Base-by-base conservation (phyloP, 2,797 vertebrate genomes). In the Enteromius paludinosus region DNA sequence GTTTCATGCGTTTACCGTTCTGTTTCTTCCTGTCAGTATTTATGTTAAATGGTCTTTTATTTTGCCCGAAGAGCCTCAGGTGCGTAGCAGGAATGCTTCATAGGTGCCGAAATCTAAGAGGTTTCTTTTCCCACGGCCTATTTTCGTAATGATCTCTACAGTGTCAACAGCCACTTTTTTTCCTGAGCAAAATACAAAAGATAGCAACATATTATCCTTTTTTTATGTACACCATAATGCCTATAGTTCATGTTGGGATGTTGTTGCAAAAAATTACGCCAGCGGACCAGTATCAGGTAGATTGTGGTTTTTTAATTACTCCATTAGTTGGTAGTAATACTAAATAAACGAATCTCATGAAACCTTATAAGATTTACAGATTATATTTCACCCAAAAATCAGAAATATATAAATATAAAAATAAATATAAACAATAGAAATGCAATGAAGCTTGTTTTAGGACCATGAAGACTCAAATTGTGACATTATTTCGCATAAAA, bases 1-100 rank as follows among this genome's bases (percentile, higher is more conserved):
- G 84, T 74, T 70, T 83, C 73, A 88, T 84, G 87, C 88, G 84
- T 54, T 69, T 20, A 54, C 43, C 41, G 15, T 25, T 68, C 47
- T 72, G 10, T 82, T 79, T 79, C 6, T 75, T 81, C 61, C 25
- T 52, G 3, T 70, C 3, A 66, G 15, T 14, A 33, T 65, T 52
- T 43, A 11, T 68, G 43, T 62, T 79, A 41, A 17, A 49, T 75
- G 59, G 28, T 61, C 14, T 77, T 61, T 17, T 30, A 12, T 33
- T 77, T 30, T 64, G 41, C 45, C 41, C 74, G 14, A 17, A 49
- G 45, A 62, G 61, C 35, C 66, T 85, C 75, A 79, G 79, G 41
- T 71, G 38, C 33, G 10, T 28, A 69, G 56, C 75, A 82, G 71
- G 17, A 83, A 76, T 62, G 38, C 35, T 68, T 59, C 59, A 71